Evolutionary conservation across 2,888 invertebrate genomes (phyloP), one percentile per base, ranked within the genome.

Genomic region (Agrypnus murinus): DNA sequence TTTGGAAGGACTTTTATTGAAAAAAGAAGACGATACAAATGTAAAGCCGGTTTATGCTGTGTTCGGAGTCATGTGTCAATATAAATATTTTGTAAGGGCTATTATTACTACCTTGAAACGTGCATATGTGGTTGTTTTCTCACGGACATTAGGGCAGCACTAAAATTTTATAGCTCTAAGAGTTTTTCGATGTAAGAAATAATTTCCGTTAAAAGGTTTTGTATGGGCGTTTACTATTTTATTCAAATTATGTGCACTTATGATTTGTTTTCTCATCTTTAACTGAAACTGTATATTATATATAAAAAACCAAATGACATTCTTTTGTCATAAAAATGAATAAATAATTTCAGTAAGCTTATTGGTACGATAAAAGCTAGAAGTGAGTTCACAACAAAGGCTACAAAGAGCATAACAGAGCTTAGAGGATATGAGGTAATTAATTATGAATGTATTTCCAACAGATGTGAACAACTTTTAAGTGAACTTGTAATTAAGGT

Each of bases 51-150:
- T 77, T 77, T 74, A 62, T 69, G 74, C 78, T 76, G 73, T 77
- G 75, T 79, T 78, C 79, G 79, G 82, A 84, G 82, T 83, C 82
- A 84, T 83, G 79, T 83, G 84, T 84, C 83, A 84, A 82, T 83
- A 83, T 84, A 84, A 84, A 84, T 84, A 84, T 83, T 82, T 82
- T 82, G 81, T 81, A 80, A 83, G 82, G 82, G 81, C 82, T 81
- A 82, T 80, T 80, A 79, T 76, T 75, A 81, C 79, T 78, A 76
- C 77, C 77, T 79, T 75, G 76, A 79, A 40, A 78, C 75, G 76
- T 79, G 80, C 79, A 81, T 81, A 80, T 78, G 81, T 75, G 80
- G 82, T 81, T 78, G 79, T 80, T 83, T 84, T 84, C 84, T 84
- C 84, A 84, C 84, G 84, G 79, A 83, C 83, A 82, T 83, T 82